Evolutionary conservation across 1,140 invertebrate genomes (phyloP).

Genomic region (Sipha flava): DNA sequence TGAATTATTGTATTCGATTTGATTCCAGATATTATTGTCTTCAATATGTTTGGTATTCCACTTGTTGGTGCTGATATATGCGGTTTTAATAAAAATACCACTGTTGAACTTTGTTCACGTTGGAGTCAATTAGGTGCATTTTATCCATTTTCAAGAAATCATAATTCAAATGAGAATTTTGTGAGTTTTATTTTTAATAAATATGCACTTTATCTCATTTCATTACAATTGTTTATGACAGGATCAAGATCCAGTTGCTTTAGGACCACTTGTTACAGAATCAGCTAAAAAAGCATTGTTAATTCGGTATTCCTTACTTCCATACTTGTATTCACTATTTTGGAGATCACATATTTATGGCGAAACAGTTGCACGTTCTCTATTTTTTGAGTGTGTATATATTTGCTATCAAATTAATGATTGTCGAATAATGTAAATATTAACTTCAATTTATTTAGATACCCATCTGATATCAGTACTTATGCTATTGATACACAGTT

Average conservation of each 20-base stretch:
- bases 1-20: constrained; percentile 41
- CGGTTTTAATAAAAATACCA: constrained; percentile 73
- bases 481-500: constrained; percentile 70
- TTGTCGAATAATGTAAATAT: background rate
- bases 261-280: constrained; percentile 57
- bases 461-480: constrained; percentile 55
- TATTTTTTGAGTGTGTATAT: constrained; percentile 63
- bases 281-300: constrained; percentile 56
- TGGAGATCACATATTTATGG: constrained; percentile 61
- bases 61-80: constrained; percentile 86
- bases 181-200: constrained; percentile 45
- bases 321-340: constrained; percentile 75
- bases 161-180: constrained; percentile 64
- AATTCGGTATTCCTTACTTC: constrained; percentile 64
- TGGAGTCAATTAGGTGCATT: constrained; percentile 81
- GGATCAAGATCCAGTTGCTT: constrained; percentile 69
- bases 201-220: background rate
- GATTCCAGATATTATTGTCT: constrained; percentile 60
- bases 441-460: constrained; percentile 48
- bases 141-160: constrained; percentile 79
- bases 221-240: constrained; percentile 39
- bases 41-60: constrained; percentile 75
- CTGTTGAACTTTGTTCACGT: constrained; percentile 59
- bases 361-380: constrained; percentile 62
- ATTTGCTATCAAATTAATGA: background rate